Conservation (phyloP, 1,140 invertebrate species). For the Bombus confusus region DNA sequence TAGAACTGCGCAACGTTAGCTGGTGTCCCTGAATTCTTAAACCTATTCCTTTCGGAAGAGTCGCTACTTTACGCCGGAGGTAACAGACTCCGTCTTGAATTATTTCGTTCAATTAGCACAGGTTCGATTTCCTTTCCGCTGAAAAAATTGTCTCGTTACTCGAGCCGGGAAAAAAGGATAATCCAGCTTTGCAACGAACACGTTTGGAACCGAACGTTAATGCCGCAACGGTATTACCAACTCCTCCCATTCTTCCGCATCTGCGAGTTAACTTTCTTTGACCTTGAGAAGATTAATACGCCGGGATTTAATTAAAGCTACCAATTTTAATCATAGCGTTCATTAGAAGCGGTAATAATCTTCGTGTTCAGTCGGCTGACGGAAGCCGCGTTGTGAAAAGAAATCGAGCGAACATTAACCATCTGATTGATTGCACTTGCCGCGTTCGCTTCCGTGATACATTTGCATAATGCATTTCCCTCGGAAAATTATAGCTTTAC, state of each 20-base stretch:
- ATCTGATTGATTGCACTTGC: slow-evolving; percentile 41
- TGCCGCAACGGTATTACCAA: background rate
- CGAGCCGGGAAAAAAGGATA: background rate
- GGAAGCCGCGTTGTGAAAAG: slow-evolving; percentile 40
- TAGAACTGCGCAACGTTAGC: background rate
- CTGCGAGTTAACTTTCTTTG: slow-evolving; percentile 31
- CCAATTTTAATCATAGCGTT: slow-evolving; percentile 51
- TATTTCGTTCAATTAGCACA: slow-evolving; percentile 11
- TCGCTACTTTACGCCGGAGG: background rate
- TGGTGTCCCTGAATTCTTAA: background rate
- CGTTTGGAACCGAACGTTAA: background rate
- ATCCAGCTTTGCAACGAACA: background rate
- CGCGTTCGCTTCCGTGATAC: background rate
- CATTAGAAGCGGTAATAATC: slow-evolving; percentile 50
- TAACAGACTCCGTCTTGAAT: background rate
- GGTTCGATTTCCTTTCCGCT: background rate
- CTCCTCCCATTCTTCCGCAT: background rate
- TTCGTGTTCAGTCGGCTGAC: slow-evolving; percentile 24
- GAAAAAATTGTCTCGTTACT: slow-evolving; percentile 13
- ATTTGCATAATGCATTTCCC: slow-evolving; percentile 6
- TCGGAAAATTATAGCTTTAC: background rate
- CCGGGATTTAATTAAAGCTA: slow-evolving; percentile 43
- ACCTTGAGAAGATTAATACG: slow-evolving; percentile 48
- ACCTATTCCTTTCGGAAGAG: background rate
- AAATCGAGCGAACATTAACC: slow-evolving; percentile 25